Evolutionary conservation across 2,888 invertebrate species (phyloP).

Genomic region (Acleris literana): DNA sequence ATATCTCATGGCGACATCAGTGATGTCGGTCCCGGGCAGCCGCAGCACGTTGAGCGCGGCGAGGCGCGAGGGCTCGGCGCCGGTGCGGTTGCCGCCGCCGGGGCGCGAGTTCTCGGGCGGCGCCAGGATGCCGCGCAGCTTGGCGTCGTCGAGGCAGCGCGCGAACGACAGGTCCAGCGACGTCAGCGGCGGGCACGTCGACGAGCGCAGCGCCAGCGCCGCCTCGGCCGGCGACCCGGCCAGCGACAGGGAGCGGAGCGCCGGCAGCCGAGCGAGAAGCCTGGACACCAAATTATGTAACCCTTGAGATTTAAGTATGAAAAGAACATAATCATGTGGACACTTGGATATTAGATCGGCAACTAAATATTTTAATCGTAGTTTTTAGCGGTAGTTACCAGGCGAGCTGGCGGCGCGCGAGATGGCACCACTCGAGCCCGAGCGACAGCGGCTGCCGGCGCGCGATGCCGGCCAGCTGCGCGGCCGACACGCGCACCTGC

Average conservation of each 20-base stretch:
- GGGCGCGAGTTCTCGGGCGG: slow-evolving; percentile 94
- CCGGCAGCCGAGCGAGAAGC: slow-evolving; percentile 92
- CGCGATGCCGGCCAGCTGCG: slow-evolving; percentile 91
- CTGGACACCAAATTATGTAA: slow-evolving; percentile 45
- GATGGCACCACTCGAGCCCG: slow-evolving; percentile 94
- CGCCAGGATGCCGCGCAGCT: slow-evolving; percentile 92
- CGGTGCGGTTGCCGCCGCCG: slow-evolving; percentile 68
- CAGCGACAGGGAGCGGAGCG: slow-evolving; percentile 90
- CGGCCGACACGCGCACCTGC: slow-evolving; percentile 88
- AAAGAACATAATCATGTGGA: too few species aligned
- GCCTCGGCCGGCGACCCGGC: slow-evolving; percentile 90
- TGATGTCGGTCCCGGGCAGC: slow-evolving; percentile 94
- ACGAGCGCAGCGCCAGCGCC: slow-evolving; percentile 91
- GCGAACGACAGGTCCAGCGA: slow-evolving; percentile 94
- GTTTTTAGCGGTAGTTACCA: slow-evolving; percentile 85
- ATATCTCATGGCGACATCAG: slow-evolving; percentile 90
- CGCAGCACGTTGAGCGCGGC: slow-evolving; percentile 89
- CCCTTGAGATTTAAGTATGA: too few species aligned
- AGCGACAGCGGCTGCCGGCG: slow-evolving; percentile 93
- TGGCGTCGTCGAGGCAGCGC: slow-evolving; percentile 92
- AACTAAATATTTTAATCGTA: too few species aligned
- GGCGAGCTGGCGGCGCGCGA: slow-evolving; percentile 93
- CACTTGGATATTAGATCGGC: too few species aligned
- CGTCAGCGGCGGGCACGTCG: slow-evolving; percentile 90
- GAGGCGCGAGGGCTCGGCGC: slow-evolving; percentile 80